Conservation (phyloP, 2,113 vertebrate genomes). For the Hypocryptadius cinnamomeus region DNA sequence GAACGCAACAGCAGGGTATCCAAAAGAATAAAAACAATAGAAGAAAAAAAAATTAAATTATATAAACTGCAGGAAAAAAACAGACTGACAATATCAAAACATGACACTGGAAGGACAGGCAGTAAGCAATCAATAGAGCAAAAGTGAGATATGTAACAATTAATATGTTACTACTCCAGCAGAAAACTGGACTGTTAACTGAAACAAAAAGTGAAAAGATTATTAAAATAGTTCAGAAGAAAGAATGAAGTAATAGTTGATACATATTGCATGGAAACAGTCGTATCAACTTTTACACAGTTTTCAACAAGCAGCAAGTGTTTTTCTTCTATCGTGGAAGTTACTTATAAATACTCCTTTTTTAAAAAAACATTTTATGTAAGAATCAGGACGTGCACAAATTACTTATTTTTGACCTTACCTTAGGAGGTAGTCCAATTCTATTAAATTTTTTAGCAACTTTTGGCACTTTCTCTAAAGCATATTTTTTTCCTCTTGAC, state of each 20-base stretch:
- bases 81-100: neutral
- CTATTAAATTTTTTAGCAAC: slow-evolving; percentile 94
- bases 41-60: neutral
- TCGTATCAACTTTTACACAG: neutral
- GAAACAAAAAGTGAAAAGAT: neutral
- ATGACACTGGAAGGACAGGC: neutral
- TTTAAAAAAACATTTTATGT: neutral
- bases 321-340: neutral
- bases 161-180: neutral
- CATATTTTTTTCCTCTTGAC: slow-evolving; percentile 95
- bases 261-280: neutral
- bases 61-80: neutral
- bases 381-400: neutral
- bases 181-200: neutral
- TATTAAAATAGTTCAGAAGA: neutral
- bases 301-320: neutral
- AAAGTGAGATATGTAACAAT: neutral
- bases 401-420: slow-evolving; percentile 45
- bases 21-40: neutral
- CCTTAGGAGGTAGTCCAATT: slow-evolving; percentile 96
- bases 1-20: neutral
- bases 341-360: neutral
- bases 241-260: neutral
- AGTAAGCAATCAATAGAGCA: neutral
- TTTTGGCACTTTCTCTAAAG: slow-evolving; percentile 94